A percentile compares a stretch with the other conserved stretches of the same genome.
Evolutionary conservation across 1,140 invertebrate genomes (phyloP).

Genomic region (Drosophila ficusphila): DNA sequence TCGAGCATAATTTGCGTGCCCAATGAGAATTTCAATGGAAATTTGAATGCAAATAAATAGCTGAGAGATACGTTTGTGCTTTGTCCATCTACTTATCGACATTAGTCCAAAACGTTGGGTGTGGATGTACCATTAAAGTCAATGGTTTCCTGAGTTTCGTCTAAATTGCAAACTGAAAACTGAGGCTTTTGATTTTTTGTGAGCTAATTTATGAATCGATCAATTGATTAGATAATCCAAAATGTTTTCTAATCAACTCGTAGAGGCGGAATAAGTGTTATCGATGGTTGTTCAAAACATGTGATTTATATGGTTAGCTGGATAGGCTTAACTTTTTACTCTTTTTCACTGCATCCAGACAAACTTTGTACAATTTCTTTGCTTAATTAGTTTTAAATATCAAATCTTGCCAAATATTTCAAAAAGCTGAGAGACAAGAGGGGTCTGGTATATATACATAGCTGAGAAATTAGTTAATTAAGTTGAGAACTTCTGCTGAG

Average conservation of each 20-base stretch:
- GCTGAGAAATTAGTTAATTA: slow-evolving; percentile 35
- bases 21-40: slow-evolving; percentile 61
- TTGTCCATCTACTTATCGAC: slow-evolving; percentile 16
- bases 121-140: slow-evolving; percentile 13
- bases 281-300: slow-evolving; percentile 39
- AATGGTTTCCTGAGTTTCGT: slow-evolving; percentile 10
- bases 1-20: slow-evolving; percentile 67
- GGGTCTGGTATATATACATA: not conserved
- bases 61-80: slow-evolving; percentile 24
- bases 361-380: slow-evolving; percentile 18
- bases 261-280: slow-evolving; percentile 29
- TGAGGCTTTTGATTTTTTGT: not conserved
- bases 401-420: slow-evolving; percentile 17
- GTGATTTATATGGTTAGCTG: slow-evolving; percentile 40
- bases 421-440: not conserved
- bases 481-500: slow-evolving; percentile 23
- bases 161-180: not conserved
- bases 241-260: slow-evolving; percentile 40
- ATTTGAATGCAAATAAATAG: slow-evolving; percentile 56
- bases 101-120: not conserved
- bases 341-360: not conserved
- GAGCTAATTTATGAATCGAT: slow-evolving; percentile 25
- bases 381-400: slow-evolving; percentile 8
- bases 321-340: not conserved
- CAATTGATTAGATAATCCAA: slow-evolving; percentile 42